Evolutionary conservation across 2,797 vertebrate genomes (phyloP), one percentile per base, ranked within the genome.

Genomic region (Typhlichthys eigenmanni): DNA sequence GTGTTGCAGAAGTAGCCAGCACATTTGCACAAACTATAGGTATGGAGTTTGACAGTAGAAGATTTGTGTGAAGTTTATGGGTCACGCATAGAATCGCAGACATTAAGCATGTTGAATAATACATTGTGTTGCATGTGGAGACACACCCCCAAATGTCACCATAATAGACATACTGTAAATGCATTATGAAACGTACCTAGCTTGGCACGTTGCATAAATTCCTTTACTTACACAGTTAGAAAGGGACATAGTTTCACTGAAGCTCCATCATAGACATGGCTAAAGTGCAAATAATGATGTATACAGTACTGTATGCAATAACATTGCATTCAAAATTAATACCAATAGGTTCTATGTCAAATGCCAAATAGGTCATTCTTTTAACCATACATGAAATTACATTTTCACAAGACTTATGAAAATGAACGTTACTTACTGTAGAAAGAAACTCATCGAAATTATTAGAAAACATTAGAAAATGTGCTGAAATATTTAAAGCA

Each of bases 371-470:
- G 63, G 74, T 78, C 66, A 81, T 71, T 57, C 51, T 71, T 38
- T 38, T 38, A 5, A 38, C 34, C 76, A 81, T 34, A 74, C 84
- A 82, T 86, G 85, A 90, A 88, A 86, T 86, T 85, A 78, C 6
- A 81, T 86, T 87, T 81, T 86, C 85, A 86, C 71, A 62, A 85
- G 73, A 78, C 67, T 63, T 74, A 60, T 24, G 24, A 24, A 24
- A 24, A 24, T 24, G 3, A 24, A 4, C 24, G 3, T 24, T 24
- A 24, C 24, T 24, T 38, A 38, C 34, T 38, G 34, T 38, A 38
- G 34, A 24, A 24, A 24, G 24, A 24, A 24, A 24, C 55, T 67
- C 17, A 13, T 47, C 55, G 4, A 32, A 24, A 38, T 6, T 38
- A 38, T 38, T 38, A 38, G 34, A 38, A 38, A 38, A 38, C 34